Evolutionary conservation across 2,797 vertebrate species (phyloP).

Genomic region (Knipowitschia caucasica): DNA sequence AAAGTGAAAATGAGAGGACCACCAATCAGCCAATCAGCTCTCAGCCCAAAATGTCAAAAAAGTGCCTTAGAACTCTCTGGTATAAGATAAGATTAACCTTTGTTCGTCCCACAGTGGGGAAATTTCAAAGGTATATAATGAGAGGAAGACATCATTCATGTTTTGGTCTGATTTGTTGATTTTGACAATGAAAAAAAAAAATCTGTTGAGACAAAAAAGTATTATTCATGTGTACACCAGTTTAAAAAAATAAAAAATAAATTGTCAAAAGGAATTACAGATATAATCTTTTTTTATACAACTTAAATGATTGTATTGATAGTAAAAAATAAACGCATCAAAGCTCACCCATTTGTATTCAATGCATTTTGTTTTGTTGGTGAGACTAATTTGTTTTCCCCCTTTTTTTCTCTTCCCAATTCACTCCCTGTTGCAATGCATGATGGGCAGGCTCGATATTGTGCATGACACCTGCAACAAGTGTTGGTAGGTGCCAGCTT

Average conservation of each 20-base stretch:
- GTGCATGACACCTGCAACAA: conserved; percentile 99
- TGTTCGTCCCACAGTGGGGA: no score
- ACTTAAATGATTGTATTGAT: not conserved
- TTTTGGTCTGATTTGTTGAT: no score
- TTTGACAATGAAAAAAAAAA: no score
- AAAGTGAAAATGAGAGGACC: no score
- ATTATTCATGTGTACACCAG: no score
- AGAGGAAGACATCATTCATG: no score
- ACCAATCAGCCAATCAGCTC: no score
- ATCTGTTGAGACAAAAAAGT: no score
- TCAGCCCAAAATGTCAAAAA: no score
- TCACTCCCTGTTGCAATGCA: conserved; percentile 99
- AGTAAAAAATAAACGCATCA: not conserved
- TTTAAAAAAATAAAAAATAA: conserved; percentile 4
- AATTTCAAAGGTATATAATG: no score
- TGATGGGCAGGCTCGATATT: conserved; percentile 99
- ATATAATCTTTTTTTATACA: not conserved
- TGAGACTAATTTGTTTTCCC: conserved; percentile 4
- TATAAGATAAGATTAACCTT: no score
- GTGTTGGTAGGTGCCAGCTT: conserved; percentile 99
- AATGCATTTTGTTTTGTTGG: not conserved
- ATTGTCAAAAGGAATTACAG: conserved; percentile 9
- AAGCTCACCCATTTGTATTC: not conserved
- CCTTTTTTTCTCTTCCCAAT: conserved; percentile 88
- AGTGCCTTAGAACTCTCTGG: no score